A percentile compares a stretch with the other conserved stretches of the same genome.
Conservation (phyloP, 2,113 vertebrate genomes). For the Psilopsiagon aymara region DNA sequence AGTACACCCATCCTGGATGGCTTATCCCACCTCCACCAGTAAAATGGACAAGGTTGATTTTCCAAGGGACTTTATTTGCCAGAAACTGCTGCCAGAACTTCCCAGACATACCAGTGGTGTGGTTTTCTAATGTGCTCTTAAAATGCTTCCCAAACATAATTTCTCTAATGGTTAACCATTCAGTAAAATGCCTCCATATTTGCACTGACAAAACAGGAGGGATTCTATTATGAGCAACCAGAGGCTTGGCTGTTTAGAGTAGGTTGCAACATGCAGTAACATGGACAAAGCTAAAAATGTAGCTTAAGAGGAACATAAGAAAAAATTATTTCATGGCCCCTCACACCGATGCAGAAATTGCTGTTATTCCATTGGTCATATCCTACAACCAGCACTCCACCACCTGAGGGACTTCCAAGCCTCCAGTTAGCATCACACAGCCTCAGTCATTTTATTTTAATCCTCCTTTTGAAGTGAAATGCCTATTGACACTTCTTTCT, state of each 20-base stretch:
- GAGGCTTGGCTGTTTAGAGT: not conserved
- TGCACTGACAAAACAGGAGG: not conserved
- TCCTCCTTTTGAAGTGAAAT: not conserved
- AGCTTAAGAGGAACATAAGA: not conserved
- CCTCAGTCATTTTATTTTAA: not conserved
- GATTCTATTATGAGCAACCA: not conserved
- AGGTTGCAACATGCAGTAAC: not conserved
- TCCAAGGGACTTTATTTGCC: not conserved
- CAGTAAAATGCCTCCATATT: not conserved
- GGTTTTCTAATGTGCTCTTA: not conserved
- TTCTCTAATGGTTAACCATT: not conserved
- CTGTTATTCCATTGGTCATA: not conserved
- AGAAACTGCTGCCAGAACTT: not conserved
- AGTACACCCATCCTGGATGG: not conserved
- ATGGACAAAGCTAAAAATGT: not conserved
- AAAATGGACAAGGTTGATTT: not conserved
- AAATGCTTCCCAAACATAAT: not conserved
- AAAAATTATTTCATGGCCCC: not conserved
- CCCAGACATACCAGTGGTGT: not conserved
- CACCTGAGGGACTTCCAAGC: not conserved
- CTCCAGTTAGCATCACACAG: not conserved
- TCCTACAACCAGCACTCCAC: not conserved
- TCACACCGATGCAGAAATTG: not conserved
- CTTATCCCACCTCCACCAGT: not conserved
- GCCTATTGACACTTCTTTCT: not conserved